Conservation (phyloP, 2,888 invertebrate genomes). For the Torymus aiolomorphi region DNA sequence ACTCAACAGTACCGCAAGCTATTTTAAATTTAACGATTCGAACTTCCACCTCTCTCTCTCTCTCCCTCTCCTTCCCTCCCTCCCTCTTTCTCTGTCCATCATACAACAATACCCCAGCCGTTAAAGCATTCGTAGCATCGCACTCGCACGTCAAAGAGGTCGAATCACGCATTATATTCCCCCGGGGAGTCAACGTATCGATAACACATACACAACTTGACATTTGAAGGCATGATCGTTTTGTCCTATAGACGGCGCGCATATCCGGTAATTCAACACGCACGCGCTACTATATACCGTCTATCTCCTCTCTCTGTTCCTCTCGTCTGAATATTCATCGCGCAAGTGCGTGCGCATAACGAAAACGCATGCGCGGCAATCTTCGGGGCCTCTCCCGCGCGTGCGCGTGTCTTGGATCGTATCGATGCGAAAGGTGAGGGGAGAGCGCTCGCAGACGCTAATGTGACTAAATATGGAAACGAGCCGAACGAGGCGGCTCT, state of each 20-base stretch:
- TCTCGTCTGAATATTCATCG: constrained; percentile 46
- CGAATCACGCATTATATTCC: background rate
- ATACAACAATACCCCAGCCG: background rate
- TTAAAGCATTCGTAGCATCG: background rate
- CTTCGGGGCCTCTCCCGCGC: background rate
- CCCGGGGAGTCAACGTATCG: constrained; percentile 16
- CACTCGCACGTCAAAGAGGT: constrained; percentile 2
- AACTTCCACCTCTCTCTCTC: no score
- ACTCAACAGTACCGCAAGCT: no score
- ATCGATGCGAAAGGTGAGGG: background rate
- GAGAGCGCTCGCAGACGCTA: constrained; percentile 5
- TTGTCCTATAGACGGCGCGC: constrained; percentile 36
- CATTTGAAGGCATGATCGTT: constrained; percentile 35
- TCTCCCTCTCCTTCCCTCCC: no score
- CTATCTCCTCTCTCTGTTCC: no score
- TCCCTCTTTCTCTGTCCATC: background rate
- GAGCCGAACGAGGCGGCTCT: background rate
- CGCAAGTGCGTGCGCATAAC: background rate
- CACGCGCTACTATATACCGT: background rate
- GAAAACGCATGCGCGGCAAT: constrained; percentile 25
- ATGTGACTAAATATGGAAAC: constrained; percentile 55
- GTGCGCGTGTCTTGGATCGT: constrained; percentile 16
- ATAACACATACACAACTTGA: constrained; percentile 42
- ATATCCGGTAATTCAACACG: constrained; percentile 56
- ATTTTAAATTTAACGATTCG: no score